Percentiles rank a stretch among this genome's conserved stretches.
These are phyloP conservation scores for Tolypeutes matacus DNA, from an alignment of 2,797 vertebrate genomes.

Conservation along the genomic window DNA sequence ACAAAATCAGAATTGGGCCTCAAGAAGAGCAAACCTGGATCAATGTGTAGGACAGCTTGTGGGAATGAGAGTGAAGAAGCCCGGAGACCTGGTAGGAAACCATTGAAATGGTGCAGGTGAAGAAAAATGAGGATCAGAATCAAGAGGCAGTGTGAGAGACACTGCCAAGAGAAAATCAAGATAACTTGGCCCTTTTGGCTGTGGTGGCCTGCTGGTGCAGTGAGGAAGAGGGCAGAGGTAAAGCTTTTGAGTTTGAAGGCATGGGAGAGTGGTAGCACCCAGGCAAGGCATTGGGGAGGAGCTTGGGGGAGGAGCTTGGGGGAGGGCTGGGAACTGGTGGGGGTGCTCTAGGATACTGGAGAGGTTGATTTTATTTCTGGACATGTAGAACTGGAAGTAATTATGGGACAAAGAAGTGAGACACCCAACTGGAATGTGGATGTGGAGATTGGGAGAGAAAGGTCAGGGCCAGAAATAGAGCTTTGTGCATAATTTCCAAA, in stretches of 20 bases:
- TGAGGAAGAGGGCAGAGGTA: background rate
- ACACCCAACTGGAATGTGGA: background rate
- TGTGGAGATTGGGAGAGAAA: background rate
- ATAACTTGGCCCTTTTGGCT: background rate
- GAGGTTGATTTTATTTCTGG: background rate
- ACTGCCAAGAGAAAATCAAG: background rate
- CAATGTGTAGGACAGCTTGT: background rate
- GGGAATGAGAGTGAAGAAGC: background rate
- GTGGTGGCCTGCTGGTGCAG: background rate
- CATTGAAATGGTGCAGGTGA: background rate
- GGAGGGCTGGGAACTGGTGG: background rate
- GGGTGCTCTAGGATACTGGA: background rate
- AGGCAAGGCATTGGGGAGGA: background rate
- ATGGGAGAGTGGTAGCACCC: background rate
- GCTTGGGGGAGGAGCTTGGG: no score
- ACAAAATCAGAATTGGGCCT: background rate
- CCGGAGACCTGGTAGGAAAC: background rate
- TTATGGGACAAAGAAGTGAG: background rate
- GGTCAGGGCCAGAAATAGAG: background rate
- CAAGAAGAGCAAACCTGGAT: background rate
- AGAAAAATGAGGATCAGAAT: background rate
- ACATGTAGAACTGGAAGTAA: background rate
- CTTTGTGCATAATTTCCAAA: background rate
- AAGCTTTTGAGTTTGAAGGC: background rate
- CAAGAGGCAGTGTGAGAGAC: background rate